Percentiles rank a stretch among this genome's conserved stretches.
These are phyloP conservation scores for Haliclystus octoradiatus DNA, from an alignment of 30 jellyfish, hydroid and myxozoan species.

Conservation along the genomic window DNA sequence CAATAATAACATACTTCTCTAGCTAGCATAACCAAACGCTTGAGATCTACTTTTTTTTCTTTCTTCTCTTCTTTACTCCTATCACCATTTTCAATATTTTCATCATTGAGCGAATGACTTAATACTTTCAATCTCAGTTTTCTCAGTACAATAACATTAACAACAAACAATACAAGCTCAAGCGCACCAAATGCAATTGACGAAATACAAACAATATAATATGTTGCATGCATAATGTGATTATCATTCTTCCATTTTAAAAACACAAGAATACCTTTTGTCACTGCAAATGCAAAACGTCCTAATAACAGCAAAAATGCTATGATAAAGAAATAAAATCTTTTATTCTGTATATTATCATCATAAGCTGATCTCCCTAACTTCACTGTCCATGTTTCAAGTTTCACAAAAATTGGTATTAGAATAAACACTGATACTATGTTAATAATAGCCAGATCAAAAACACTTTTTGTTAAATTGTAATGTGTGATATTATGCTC, in stretches of 20 bases:
- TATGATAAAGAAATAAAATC: background rate
- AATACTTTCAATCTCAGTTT: slow-evolving; percentile 18
- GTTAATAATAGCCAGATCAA: slow-evolving; percentile 68
- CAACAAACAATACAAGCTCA: slow-evolving; percentile 29
- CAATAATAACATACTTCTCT: slow-evolving; percentile 53
- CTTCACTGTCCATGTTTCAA: slow-evolving; percentile 27
- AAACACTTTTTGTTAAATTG: slow-evolving; percentile 34
- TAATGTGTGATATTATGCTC: slow-evolving; percentile 44
- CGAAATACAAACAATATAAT: slow-evolving; percentile 43
- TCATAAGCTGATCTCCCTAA: too few relatives aligned
- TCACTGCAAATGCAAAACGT: slow-evolving; percentile 35
- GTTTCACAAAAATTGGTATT: slow-evolving; percentile 17
- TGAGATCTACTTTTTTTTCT: slow-evolving; percentile 36
- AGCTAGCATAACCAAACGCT: slow-evolving; percentile 49
- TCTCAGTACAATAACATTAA: slow-evolving; percentile 14
- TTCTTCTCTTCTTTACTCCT: slow-evolving; percentile 9
- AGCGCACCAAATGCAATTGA: slow-evolving; percentile 40
- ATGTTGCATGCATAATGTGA: slow-evolving; percentile 13
- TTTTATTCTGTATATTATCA: slow-evolving; percentile 3
- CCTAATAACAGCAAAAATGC: slow-evolving; percentile 18
- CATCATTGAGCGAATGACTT: slow-evolving; percentile 1
- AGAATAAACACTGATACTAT: slow-evolving; percentile 29
- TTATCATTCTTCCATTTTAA: slow-evolving; percentile 9
- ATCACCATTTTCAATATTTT: slow-evolving; percentile 1
- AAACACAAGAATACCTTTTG: slow-evolving; percentile 34